Base-by-base conservation (phyloP, 2,113 vertebrate species). In the Oncorhynchus gorbuscha region DNA sequence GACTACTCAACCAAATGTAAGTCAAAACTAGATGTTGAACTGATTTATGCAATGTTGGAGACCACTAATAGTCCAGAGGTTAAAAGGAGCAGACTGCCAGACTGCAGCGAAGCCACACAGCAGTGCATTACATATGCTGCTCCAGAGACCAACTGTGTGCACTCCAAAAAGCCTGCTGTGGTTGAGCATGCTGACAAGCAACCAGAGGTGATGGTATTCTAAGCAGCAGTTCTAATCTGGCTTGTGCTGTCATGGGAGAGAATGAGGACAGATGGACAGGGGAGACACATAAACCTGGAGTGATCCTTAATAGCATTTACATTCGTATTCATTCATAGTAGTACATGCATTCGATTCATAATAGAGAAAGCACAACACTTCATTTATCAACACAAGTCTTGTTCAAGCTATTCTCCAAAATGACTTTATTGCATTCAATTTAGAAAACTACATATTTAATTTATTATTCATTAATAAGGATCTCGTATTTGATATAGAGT, bases 391-490 rank as follows among this genome's bases (percentile, higher is more conserved):
- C 59, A 32, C 28, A 16, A 64, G n/a, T 58, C 55, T 18, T 1
- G 9, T 69, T 69, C 55, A n/a, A 68, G 79, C 79, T 76, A 45
- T 45, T 45, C 39, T 45, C 39, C 39, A 70, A 80, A 75, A 71
- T 79, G 72, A 79, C 26, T 22, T 74, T 58, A 39, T 76, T 20
- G 73, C 68, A 45, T 76, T 77, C 70, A 72, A 79, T 81, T 75
- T 77, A 84, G 85, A 77, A 85, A 90, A 30, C 65, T 2, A 18
- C 14, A 45, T 69, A 69, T n/a, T 69, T 39, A 35, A 9, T 35
- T 16, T 8, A 69, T 77, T 78, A 88, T 85, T 86, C 81, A 89
- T 79, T 78, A 76, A 87, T 86, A 85, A 86, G 88, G 69, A 79
- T 84, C 76, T 76, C 81, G 70, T 84, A 11, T 11, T 45, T 45